phyloP scores from a whole-genome alignment of 2,888 invertebrate genomes.

The Callosobruchus maculatus region DNA sequence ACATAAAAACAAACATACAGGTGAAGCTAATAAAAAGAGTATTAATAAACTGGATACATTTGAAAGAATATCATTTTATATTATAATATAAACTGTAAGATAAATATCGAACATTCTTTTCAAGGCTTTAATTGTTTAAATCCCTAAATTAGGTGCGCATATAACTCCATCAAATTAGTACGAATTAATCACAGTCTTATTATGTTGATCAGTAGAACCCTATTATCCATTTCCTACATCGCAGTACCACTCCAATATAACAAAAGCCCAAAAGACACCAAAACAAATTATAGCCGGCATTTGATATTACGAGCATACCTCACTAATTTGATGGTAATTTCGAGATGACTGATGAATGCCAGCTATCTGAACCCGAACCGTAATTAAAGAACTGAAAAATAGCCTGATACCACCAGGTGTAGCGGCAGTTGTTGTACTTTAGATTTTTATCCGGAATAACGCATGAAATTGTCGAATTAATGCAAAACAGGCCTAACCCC shows the following conservation, averaged over 20 bases:
- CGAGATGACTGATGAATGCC: background rate
- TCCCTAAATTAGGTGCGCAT: background rate
- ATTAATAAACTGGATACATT: too few relatives aligned
- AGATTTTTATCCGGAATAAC: conserved; percentile 23
- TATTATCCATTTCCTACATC: background rate
- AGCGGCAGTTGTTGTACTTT: background rate
- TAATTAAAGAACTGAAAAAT: conserved; percentile 5
- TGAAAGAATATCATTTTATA: too few relatives aligned
- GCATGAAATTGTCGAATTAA: conserved; percentile 24
- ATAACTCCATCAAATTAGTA: background rate
- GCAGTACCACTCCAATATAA: background rate
- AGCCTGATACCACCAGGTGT: background rate
- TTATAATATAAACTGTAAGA: too few relatives aligned
- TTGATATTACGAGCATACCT: background rate
- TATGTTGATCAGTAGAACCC: background rate
- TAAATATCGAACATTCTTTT: too few relatives aligned
- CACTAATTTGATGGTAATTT: background rate
- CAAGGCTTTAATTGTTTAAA: background rate
- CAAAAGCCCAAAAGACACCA: background rate
- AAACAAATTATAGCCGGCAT: background rate
- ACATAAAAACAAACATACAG: too few relatives aligned
- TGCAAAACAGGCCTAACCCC: conserved; percentile 12
- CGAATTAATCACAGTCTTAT: background rate
- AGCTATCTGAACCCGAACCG: background rate
- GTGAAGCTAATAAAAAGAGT: too few relatives aligned